Evolutionary conservation across 2,888 invertebrate species (phyloP).

Genomic region (Hybos culiciformis): DNA sequence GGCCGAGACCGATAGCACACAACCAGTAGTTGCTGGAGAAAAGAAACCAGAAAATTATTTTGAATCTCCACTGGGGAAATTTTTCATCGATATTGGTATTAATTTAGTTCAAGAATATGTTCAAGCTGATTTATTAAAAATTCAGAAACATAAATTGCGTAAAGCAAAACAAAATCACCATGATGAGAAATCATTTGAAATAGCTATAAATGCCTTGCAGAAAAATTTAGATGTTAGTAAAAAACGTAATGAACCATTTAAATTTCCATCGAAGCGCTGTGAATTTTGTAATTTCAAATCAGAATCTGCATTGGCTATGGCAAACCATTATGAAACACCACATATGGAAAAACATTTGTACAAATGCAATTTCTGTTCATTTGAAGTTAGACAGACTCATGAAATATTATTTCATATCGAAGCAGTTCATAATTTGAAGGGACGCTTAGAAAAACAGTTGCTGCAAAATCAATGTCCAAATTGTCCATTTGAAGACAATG

Average conservation of each 20-base stretch:
- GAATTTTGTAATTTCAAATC: constrained; percentile 82
- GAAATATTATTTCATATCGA: constrained; percentile 88
- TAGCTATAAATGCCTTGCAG: constrained; percentile 67
- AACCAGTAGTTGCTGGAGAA: constrained; percentile 23
- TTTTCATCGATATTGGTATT: constrained; percentile 81
- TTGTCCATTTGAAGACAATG: constrained; percentile 88
- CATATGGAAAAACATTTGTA: constrained; percentile 80
- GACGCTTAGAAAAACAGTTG: constrained; percentile 69
- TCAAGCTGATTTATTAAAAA: constrained; percentile 77
- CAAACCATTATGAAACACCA: constrained; percentile 78
- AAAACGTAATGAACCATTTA: constrained; percentile 70
- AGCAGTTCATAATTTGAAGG: constrained; percentile 71
- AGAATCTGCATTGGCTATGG: constrained; percentile 69
- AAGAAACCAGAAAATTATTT: constrained; percentile 58
- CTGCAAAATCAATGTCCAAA: constrained; percentile 85
- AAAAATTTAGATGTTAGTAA: constrained; percentile 76
- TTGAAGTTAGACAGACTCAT: constrained; percentile 69
- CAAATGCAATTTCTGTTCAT: constrained; percentile 72
- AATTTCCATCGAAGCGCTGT: constrained; percentile 64
- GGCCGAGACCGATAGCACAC: constrained; percentile 15
- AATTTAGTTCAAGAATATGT: constrained; percentile 87
- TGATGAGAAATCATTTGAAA: constrained; percentile 45
- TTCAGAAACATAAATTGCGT: constrained; percentile 67
- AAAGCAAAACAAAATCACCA: constrained; percentile 51
- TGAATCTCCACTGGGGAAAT: constrained; percentile 75